phyloP scores from a whole-genome alignment of 2,113 vertebrate genomes.

The Rhodinocichla rosea region DNA sequence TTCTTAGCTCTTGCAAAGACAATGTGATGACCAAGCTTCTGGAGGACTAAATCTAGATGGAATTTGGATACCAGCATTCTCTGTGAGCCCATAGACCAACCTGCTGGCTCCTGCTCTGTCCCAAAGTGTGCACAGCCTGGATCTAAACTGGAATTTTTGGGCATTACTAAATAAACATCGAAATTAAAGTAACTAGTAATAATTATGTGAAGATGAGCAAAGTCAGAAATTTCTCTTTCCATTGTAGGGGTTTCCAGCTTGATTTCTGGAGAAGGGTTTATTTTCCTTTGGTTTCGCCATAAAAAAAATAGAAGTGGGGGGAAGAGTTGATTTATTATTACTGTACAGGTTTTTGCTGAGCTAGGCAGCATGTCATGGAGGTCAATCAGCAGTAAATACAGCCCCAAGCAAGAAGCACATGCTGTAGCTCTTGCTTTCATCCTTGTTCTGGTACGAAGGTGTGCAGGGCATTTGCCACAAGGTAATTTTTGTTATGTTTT shows the following conservation, averaged over 20 bases:
- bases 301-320: accelerated
- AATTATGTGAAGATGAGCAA: not conserved
- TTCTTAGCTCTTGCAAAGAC: not conserved
- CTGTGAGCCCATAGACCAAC: not conserved
- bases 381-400: not conserved
- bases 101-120: not conserved
- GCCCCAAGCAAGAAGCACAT: not conserved
- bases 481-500: constrained; percentile 3
- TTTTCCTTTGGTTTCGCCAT: not conserved
- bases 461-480: not conserved
- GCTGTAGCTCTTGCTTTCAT: not conserved
- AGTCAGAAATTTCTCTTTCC: not conserved
- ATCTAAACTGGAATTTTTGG: not conserved
- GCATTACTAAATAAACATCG: not conserved
- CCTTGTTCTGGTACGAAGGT: not conserved
- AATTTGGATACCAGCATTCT: not conserved
- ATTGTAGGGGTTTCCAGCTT: not conserved
- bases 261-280: not conserved
- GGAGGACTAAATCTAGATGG: not conserved
- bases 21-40: not conserved
- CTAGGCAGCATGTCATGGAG: not conserved
- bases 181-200: not conserved
- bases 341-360: constrained; percentile 11
- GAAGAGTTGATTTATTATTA: not conserved
- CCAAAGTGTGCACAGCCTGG: not conserved